phyloP scores from a whole-genome alignment of 2,888 invertebrate genomes.

The Aphodius sticticus region DNA sequence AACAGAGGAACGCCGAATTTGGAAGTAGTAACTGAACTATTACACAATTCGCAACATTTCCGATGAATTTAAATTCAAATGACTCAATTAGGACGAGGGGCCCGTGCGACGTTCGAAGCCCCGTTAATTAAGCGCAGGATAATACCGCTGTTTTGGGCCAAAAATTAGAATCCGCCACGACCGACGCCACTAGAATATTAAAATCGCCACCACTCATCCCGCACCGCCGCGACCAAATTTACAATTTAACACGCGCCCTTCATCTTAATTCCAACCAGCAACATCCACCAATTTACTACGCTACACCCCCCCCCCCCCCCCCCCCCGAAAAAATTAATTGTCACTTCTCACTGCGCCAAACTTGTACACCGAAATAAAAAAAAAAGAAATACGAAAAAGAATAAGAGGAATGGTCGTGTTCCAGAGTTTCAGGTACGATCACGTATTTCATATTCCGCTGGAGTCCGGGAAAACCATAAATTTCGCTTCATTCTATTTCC shows the following conservation, averaged over 20 bases:
- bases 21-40: background rate
- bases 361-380: background rate
- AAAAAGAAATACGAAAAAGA: background rate
- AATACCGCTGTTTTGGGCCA: background rate
- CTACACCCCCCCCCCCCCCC: background rate
- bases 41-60: background rate
- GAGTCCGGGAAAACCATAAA: background rate
- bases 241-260: background rate
- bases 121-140: background rate
- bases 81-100: background rate
- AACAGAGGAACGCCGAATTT: background rate
- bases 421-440: background rate
- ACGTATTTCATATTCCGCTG: background rate
- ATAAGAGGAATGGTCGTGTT: background rate
- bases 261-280: background rate
- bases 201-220: background rate
- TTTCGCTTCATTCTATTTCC: slow-evolving; percentile 4
- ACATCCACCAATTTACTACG: background rate
- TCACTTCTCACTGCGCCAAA: background rate
- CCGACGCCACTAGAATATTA: background rate
- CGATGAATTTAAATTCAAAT: background rate
- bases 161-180: background rate
- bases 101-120: background rate
- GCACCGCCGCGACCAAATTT: background rate
- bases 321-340: background rate